Percentiles rank a stretch among this genome's conserved stretches.
Evolutionary conservation across 2,797 vertebrate species (phyloP).

Genomic region (Lepus townsendii): DNA sequence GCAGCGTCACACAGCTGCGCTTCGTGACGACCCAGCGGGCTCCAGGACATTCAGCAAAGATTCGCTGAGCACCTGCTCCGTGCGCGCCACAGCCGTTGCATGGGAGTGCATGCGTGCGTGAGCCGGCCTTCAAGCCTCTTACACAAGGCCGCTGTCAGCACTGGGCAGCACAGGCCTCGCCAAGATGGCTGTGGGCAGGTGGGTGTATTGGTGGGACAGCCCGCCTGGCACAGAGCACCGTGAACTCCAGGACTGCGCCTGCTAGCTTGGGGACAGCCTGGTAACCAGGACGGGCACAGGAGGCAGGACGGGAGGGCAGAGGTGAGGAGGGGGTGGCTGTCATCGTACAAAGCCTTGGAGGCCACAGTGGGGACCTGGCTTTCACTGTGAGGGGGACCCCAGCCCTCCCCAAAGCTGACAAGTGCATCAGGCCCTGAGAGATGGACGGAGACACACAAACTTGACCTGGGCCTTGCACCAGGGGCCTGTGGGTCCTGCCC

Average conservation of each 20-base stretch:
- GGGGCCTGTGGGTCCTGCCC: neutral
- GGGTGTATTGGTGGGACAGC: neutral
- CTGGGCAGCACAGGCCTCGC: neutral
- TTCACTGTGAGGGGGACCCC: neutral
- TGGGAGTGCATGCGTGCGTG: neutral
- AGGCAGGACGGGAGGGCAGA: neutral
- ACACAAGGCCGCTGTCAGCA: too few species aligned
- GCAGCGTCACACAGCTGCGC: neutral
- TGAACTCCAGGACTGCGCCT: too few species aligned
- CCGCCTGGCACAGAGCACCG: too few species aligned
- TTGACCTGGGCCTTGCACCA: neutral
- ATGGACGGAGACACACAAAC: neutral
- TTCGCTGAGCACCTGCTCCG: neutral
- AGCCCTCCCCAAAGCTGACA: neutral
- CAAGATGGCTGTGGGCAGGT: fast-evolving
- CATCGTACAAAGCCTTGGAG: neutral
- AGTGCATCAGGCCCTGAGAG: neutral
- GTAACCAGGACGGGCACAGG: neutral
- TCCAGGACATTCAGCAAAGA: neutral
- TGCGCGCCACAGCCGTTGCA: neutral
- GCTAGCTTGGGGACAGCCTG: neutral
- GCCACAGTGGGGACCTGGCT: neutral
- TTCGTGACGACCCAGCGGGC: neutral
- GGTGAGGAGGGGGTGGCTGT: neutral
- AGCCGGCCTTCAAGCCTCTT: too few species aligned